phyloP scores from a whole-genome alignment of 2,113 vertebrate species.

The Etia nguti region DNA sequence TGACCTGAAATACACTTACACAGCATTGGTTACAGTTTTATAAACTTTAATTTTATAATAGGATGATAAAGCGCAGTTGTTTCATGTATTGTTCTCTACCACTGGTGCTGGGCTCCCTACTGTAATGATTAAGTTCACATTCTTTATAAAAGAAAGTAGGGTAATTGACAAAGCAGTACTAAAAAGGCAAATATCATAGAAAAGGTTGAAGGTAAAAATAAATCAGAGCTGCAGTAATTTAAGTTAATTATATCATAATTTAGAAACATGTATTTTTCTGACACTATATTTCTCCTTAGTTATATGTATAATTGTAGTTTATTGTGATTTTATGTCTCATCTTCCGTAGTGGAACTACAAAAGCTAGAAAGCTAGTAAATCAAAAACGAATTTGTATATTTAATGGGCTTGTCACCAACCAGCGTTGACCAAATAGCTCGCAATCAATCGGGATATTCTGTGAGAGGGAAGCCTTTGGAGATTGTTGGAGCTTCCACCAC shows the following conservation, averaged over 20 bases:
- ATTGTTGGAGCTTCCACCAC: background rate
- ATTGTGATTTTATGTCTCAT: background rate
- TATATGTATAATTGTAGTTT: background rate
- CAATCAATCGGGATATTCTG: background rate
- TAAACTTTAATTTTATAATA: accelerated
- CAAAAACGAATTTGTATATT: background rate
- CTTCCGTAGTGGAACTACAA: background rate
- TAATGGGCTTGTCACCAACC: background rate
- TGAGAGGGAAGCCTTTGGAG: background rate
- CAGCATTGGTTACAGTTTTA: background rate
- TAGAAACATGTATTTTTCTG: background rate
- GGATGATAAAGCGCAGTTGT: background rate
- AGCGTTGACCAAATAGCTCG: background rate
- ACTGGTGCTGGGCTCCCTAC: background rate
- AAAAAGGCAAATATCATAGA: background rate
- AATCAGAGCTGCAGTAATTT: background rate
- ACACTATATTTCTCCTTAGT: background rate
- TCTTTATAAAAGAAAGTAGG: background rate
- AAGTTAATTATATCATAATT: background rate
- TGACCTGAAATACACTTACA: background rate
- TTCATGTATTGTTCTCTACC: background rate
- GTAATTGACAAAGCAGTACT: background rate
- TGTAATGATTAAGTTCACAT: background rate
- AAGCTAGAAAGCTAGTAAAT: background rate
- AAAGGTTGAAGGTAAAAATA: background rate